Conservation (phyloP, 2,113 vertebrate genomes). For the Hemibates koningsi region DNA sequence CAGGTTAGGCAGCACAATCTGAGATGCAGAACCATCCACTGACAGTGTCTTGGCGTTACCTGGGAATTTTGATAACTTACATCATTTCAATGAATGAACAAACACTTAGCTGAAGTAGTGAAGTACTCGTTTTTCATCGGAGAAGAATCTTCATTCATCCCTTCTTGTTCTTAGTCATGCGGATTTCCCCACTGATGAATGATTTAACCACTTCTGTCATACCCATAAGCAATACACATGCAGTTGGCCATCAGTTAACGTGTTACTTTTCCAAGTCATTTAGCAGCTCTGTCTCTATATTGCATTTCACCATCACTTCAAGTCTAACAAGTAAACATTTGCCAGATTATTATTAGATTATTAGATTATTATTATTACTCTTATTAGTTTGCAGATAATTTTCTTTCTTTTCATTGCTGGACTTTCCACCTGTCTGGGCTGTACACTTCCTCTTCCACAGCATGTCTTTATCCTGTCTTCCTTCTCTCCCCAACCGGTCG, state of each 20-base stretch:
- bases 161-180: background rate
- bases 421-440: background rate
- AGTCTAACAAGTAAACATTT: background rate
- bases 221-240: background rate
- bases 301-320: background rate
- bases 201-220: background rate
- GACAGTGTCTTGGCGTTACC: constrained; percentile 76
- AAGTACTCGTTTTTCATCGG: background rate
- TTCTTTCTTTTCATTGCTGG: background rate
- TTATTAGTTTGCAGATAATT: background rate
- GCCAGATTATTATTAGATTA: background rate
- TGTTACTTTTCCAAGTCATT: background rate
- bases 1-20: constrained; percentile 77
- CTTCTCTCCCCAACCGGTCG: background rate
- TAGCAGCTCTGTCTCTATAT: background rate
- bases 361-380: background rate
- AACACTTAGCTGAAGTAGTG: background rate
- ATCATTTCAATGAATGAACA: background rate
- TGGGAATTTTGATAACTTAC: constrained; percentile 39
- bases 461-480: background rate
- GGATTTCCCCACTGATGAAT: background rate
- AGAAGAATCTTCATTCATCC: background rate
- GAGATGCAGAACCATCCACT: constrained; percentile 76
- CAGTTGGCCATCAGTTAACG: background rate
- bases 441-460: background rate